phyloP scores from a whole-genome alignment of 1,140 invertebrate genomes.

The Trialeurodes vaporariorum region DNA sequence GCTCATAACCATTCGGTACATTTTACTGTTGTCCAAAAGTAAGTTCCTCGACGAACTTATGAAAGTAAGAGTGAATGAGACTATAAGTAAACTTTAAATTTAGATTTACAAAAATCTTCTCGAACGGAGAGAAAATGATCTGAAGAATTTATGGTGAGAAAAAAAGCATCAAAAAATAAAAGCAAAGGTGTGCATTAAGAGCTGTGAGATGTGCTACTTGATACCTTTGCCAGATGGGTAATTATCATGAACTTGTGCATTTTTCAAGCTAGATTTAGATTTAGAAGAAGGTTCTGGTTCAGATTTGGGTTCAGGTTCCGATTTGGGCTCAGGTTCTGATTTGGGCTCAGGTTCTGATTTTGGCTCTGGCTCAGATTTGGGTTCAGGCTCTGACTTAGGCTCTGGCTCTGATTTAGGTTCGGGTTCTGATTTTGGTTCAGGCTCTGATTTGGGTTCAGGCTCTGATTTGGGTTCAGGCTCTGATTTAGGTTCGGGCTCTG shows the following conservation, averaged over 20 bases:
- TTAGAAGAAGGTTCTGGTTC: conserved; percentile 13
- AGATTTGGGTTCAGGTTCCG: conserved; percentile 24
- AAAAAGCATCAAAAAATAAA: background rate
- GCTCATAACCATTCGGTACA: no score
- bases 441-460: conserved; percentile 35
- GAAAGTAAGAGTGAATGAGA: no score
- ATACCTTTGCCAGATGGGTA: background rate
- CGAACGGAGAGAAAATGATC: no score
- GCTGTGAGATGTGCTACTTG: background rate
- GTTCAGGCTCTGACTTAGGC: conserved; percentile 26
- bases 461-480: conserved; percentile 36
- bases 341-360: conserved; percentile 31
- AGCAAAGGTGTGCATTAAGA: conserved; percentile 5
- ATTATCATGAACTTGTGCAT: background rate
- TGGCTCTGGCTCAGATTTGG: conserved; percentile 25
- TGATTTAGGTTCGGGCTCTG: conserved; percentile 36
- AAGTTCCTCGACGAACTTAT: no score
- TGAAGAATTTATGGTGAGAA: no score
- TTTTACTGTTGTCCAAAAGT: no score
- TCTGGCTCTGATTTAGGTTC: conserved; percentile 28
- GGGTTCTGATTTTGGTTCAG: conserved; percentile 28
- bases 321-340: conserved; percentile 23
- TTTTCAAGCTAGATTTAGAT: conserved; percentile 24
- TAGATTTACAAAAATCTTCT: no score
- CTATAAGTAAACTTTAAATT: no score